Percentiles rank a stretch among this genome's conserved stretches.
Evolutionary conservation across 2,113 vertebrate genomes (phyloP).

Genomic region (Corythornis cristatus): DNA sequence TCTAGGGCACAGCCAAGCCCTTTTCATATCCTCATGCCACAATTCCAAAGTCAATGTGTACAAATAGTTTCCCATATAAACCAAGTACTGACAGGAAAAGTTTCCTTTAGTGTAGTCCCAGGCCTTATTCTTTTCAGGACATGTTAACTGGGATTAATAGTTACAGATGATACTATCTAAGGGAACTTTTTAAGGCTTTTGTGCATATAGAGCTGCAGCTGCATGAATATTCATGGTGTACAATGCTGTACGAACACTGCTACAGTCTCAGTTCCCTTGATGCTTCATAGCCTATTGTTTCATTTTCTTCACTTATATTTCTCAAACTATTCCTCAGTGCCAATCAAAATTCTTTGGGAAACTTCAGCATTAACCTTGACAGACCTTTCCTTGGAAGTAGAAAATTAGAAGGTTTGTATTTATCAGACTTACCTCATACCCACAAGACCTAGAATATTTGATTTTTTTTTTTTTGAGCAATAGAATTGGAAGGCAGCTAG

Average conservation of each 20-base stretch:
- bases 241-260: constrained; percentile 30
- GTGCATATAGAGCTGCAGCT: neutral
- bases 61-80: neutral
- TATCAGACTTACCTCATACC: constrained; percentile 42
- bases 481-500: neutral
- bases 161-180: constrained; percentile 18
- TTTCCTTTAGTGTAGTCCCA: neutral
- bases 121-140: neutral
- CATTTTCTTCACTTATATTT: constrained; percentile 41
- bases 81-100: neutral
- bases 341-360: constrained; percentile 42
- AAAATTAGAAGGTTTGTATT: constrained; percentile 61
- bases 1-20: neutral
- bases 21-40: neutral
- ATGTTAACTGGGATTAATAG: constrained; percentile 1
- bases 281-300: constrained; percentile 56
- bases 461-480: neutral
- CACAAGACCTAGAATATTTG: constrained; percentile 24
- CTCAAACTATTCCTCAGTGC: constrained; percentile 13
- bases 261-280: constrained; percentile 46
- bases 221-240: constrained; percentile 70
- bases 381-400: constrained; percentile 48
- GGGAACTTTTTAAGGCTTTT: constrained; percentile 35
- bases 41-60: neutral
- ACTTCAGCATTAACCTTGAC: constrained; percentile 43